phyloP scores from a whole-genome alignment of 2,888 invertebrate genomes.

The Digitonthophagus gazella region DNA sequence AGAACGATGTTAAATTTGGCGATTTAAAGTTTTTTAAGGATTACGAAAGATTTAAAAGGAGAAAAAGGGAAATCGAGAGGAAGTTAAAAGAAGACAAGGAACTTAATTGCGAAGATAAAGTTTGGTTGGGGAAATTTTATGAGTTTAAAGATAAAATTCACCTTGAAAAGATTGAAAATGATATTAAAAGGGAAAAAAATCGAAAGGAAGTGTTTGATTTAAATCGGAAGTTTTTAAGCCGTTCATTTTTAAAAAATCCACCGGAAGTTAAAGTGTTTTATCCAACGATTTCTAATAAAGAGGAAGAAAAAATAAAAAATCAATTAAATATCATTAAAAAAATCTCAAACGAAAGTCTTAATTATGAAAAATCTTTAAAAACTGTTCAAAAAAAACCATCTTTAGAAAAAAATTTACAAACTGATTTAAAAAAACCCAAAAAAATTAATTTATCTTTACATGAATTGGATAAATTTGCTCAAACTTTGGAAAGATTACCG shows the following conservation, averaged over 20 bases:
- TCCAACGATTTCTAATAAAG: no score
- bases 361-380: no score
- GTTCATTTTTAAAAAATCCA: conserved; percentile 27
- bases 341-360: no score
- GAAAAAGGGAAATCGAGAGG: conserved; percentile 22
- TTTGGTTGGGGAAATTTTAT: conserved; percentile 28
- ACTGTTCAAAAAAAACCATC: no score
- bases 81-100: conserved; percentile 24
- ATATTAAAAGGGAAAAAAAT: conserved; percentile 21
- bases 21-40: conserved; percentile 32
- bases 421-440: neutral
- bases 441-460: neutral
- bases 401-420: neutral
- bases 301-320: no score
- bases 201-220: conserved; percentile 14
- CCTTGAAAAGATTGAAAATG: conserved; percentile 23
- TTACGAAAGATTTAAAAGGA: conserved; percentile 27
- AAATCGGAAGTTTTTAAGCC: conserved; percentile 28
- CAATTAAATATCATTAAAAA: no score
- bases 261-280: conserved; percentile 27
- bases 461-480: neutral
- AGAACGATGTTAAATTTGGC: conserved; percentile 30
- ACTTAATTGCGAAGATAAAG: conserved; percentile 27
- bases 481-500: neutral
- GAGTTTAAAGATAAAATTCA: conserved; percentile 24